These are phyloP conservation scores for Stegastes partitus DNA, from an alignment of 2,113 vertebrate species.

Conservation along the genomic window DNA sequence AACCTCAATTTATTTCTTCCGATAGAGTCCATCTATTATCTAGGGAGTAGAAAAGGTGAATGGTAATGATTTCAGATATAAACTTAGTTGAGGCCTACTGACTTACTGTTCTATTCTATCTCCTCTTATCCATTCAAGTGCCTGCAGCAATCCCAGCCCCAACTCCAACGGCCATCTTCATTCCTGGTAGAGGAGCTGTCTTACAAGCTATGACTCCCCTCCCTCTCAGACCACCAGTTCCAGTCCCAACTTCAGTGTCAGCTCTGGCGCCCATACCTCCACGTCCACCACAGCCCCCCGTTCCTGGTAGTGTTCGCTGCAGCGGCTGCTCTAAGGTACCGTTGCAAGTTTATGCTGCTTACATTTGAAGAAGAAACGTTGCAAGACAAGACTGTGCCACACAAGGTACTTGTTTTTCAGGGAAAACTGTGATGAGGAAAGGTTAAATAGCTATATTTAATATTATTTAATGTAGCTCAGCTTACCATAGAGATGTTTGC, in stretches of 20 bases:
- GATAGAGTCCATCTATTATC: too few species aligned
- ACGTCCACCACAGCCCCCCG: slow-evolving; percentile 75
- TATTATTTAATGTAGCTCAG: too few species aligned
- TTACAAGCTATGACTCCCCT: slow-evolving; percentile 74
- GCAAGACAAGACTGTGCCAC: not conserved
- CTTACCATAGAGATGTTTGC: not conserved
- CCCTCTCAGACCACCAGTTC: slow-evolving; percentile 51
- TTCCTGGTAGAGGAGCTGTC: slow-evolving; percentile 71
- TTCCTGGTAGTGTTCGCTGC: slow-evolving; percentile 90
- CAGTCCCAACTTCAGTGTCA: slow-evolving; percentile 38
- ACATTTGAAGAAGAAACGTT: too few species aligned
- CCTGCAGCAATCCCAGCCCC: slow-evolving; percentile 41
- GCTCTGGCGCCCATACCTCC: slow-evolving; percentile 39
- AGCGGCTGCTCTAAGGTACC: slow-evolving; percentile 94
- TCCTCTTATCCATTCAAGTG: slow-evolving; percentile 31
- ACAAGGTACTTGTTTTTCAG: too few species aligned
- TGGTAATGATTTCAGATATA: too few species aligned
- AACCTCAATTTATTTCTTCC: too few species aligned
- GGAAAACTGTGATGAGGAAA: too few species aligned
- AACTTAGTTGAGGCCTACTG: not conserved
- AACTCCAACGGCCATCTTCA: slow-evolving; percentile 63
- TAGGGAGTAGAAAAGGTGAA: not conserved
- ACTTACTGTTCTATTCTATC: not conserved
- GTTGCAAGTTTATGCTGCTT: not conserved
- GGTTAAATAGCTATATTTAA: too few species aligned